Evolutionary conservation across 2,797 vertebrate species (phyloP).

Genomic region (Gymnothorax javanicus): DNA sequence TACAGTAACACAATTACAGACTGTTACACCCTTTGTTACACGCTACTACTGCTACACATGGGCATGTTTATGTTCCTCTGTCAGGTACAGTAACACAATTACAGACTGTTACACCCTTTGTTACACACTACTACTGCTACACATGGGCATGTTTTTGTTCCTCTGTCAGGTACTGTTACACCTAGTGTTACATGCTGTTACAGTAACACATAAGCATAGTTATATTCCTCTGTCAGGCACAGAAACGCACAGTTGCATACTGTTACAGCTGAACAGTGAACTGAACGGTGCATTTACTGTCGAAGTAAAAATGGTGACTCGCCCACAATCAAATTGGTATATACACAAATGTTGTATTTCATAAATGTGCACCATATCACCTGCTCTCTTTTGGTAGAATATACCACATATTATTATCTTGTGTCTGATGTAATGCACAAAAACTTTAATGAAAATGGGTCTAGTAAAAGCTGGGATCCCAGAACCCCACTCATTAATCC

Average conservation of each 20-base stretch:
- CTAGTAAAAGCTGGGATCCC: no score
- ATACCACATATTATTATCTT: background rate
- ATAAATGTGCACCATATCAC: background rate
- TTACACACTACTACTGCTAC: background rate
- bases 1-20: slow-evolving; percentile 12
- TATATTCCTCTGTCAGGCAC: background rate
- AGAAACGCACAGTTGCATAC: background rate
- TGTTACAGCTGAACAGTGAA: no score
- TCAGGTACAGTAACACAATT: background rate
- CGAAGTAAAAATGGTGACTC: no score
- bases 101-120: background rate
- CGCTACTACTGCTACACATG: background rate
- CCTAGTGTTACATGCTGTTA: background rate
- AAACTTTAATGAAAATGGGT: no score
- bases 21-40: background rate
- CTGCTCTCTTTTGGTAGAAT: background rate
- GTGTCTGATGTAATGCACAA: background rate
- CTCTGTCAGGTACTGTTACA: no score
- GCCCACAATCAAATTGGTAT: background rate
- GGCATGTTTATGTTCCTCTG: background rate
- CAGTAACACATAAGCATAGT: background rate
- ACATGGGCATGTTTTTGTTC: background rate
- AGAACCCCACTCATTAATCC: no score
- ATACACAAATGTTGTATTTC: background rate
- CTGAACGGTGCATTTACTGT: no score